These are phyloP conservation scores for Dendropsophus ebraccatus DNA, from an alignment of 2,113 vertebrate species.

Conservation along the genomic window DNA sequence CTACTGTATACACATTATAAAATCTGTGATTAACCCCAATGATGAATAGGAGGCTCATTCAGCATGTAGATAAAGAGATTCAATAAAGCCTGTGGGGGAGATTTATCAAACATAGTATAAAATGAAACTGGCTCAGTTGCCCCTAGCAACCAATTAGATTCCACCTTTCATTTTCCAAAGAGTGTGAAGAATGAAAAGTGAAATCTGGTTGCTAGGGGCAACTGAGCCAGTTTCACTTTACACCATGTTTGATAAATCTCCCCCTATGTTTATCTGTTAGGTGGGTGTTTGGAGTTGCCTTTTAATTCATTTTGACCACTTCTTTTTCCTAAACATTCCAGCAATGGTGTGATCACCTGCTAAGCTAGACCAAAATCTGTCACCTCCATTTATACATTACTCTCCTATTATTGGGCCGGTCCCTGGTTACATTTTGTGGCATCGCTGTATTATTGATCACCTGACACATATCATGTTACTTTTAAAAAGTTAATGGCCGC, in stretches of 20 bases:
- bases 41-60: no score
- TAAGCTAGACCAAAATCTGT: neutral
- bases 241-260: no score
- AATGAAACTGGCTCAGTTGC: no score
- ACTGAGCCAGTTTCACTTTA: no score
- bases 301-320: neutral
- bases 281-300: neutral
- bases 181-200: no score
- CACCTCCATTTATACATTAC: neutral
- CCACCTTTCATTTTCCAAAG: no score
- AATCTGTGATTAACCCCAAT: no score
- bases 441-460: neutral
- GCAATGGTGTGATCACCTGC: neutral
- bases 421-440: neutral
- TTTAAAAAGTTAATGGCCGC: neutral
- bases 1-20: neutral
- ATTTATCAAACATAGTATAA: no score
- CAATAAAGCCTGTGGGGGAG: neutral
- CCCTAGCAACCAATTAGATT: no score
- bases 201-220: no score
- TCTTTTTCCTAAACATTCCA: neutral
- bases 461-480: neutral
- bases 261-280: neutral
- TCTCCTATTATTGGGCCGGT: neutral
- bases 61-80: neutral